Base-by-base conservation (phyloP, 2,113 vertebrate genomes). In the Dunckerocampus dactyliophorus region DNA sequence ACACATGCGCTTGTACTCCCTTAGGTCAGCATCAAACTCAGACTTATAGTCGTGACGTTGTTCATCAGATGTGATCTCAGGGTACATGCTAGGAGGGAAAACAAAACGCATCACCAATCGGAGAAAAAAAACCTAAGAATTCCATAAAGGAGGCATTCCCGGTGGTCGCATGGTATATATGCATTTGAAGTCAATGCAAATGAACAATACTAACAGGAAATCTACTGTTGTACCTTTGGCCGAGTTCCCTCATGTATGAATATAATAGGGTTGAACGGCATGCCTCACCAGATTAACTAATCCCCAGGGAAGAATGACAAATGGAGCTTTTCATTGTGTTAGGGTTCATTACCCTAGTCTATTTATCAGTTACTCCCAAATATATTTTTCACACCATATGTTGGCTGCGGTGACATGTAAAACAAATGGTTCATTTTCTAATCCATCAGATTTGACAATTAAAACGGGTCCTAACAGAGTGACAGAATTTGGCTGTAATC, bases 21-120 rank as follows among this genome's bases (percentile, higher is more conserved):
- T 82, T 1, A 95, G 89, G 64, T 95, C 92, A 0, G 77, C 65
- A 47, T 94, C 93, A 1, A 95, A 95, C 76, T 94, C 92, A 60
- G 86, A 80, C 82, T 94, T 95, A 49, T 95, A 94, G 0, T 82
- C 76, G 16, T 94, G 92, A 0, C 93, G 88, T 56, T 88, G 69
- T 1, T 34, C 8, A 10, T 91, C 92, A 0, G 90, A 91, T 0
- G 69, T 74, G 63, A 95, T 92, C 11, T 87, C 87, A 0, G 94
- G 94, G 76, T 94, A 94, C 1, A 84, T 20, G n/a, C 94, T 94
- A 79, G 46, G 43, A 20, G 63, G 22, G 24, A 69, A 21, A 39
- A 42, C 9, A 37, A 20, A 7, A 6, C 22, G 28, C 14, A 46
- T n/a, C 28, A 1, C 17, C 15, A 19, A 1, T 24, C 5, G 15